phyloP scores from a whole-genome alignment of 2,888 invertebrate genomes.

The Ormyrus thymus region DNA sequence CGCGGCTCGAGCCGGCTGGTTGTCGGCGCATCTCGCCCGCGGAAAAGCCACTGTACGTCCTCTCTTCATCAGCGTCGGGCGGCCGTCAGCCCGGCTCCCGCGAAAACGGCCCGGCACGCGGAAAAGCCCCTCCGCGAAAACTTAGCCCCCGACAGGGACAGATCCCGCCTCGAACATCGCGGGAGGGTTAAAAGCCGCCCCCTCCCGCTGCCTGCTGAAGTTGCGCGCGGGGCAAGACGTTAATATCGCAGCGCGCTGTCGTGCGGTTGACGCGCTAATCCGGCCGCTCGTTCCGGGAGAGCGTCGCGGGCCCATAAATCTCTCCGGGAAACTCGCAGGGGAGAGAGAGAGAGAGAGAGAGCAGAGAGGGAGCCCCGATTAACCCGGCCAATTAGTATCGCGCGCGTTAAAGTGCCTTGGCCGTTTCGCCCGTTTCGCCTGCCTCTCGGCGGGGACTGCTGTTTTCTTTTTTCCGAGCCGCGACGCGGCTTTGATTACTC shows the following conservation, averaged over 20 bases:
- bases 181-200: slow-evolving; percentile 34
- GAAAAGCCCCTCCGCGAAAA: too few relatives aligned
- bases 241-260: slow-evolving; percentile 58
- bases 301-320: slow-evolving; percentile 59
- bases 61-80: too few relatives aligned
- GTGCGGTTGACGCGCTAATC: slow-evolving; percentile 68
- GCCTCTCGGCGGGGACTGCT: too few relatives aligned
- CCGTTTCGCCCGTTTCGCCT: not conserved
- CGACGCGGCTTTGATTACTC: too few relatives aligned
- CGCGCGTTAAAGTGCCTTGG: slow-evolving; percentile 40
- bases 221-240: slow-evolving; percentile 45
- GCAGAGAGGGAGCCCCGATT: slow-evolving; percentile 54
- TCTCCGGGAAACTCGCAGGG: slow-evolving; percentile 55
- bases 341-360: too few relatives aligned
- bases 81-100: too few relatives aligned
- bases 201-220: too few relatives aligned
- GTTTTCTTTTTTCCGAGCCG: too few relatives aligned
- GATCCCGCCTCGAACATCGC: slow-evolving; percentile 2
- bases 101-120: too few relatives aligned
- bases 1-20: too few relatives aligned
- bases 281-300: slow-evolving; percentile 54
- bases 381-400: slow-evolving; percentile 55
- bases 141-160: slow-evolving; percentile 30
- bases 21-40: too few relatives aligned
- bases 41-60: too few relatives aligned